A percentile compares a stretch with the other conserved stretches of the same genome.
Evolutionary conservation across 2,113 vertebrate genomes (phyloP).

Genomic region (Lagopus leucura): DNA sequence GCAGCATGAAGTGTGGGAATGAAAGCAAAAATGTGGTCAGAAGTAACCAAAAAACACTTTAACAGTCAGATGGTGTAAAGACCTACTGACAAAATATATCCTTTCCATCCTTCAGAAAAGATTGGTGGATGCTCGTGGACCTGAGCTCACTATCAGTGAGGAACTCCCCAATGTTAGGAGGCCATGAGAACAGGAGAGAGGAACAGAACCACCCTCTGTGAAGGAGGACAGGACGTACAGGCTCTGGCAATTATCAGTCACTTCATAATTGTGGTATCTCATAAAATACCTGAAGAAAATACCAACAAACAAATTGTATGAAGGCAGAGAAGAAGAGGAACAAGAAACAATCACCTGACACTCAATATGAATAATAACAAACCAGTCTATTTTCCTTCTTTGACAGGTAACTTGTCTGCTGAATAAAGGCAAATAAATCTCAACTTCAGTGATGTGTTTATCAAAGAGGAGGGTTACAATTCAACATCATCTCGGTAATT

Average conservation of each 20-base stretch:
- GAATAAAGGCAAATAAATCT: constrained; percentile 62
- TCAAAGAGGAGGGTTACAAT: constrained; percentile 51
- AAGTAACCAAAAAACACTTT: background rate
- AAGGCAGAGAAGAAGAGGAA: constrained; percentile 39
- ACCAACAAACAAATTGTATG: constrained; percentile 37
- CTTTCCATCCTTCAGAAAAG: background rate
- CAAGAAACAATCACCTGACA: constrained; percentile 48
- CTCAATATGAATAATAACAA: constrained; percentile 55
- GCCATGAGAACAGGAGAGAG: background rate
- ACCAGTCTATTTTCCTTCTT: constrained; percentile 41
- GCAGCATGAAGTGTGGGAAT: background rate
- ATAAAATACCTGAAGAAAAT: constrained; percentile 26
- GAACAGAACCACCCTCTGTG: background rate
- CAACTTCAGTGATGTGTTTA: constrained; percentile 29
- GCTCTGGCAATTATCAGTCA: constrained; percentile 20
- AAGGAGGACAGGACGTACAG: background rate
- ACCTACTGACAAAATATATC: background rate
- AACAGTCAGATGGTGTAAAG: background rate
- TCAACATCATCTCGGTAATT: constrained; percentile 28
- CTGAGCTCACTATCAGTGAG: background rate
- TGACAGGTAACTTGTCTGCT: constrained; percentile 58
- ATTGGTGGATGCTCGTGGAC: background rate
- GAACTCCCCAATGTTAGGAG: background rate
- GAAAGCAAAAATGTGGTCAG: background rate
- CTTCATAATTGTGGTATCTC: background rate